Percentiles rank a stretch among this genome's conserved stretches.
These are phyloP conservation scores for Amphipoea oculea DNA, from an alignment of 2,888 invertebrate genomes.

Conservation along the genomic window DNA sequence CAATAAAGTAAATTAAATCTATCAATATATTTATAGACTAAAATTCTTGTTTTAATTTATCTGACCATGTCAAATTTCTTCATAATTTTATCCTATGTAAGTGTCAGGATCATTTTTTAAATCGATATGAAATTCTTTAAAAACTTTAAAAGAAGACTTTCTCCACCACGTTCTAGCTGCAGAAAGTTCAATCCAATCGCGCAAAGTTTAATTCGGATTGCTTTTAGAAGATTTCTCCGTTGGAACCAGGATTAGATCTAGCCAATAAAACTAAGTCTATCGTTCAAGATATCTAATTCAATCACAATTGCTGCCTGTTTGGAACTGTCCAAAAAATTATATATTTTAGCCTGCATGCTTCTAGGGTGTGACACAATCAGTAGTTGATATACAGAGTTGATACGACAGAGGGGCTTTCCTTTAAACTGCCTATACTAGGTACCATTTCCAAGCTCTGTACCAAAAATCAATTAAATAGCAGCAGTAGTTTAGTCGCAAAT, in stretches of 20 bases:
- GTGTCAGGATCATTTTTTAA: not conserved
- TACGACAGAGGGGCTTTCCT: too few relatives aligned
- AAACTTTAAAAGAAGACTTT: constrained; percentile 6
- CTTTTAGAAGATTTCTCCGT: constrained; percentile 42
- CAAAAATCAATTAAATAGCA: too few relatives aligned
- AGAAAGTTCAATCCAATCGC: constrained; percentile 46
- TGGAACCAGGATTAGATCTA: constrained; percentile 32
- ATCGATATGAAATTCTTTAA: constrained; percentile 17
- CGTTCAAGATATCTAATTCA: constrained; percentile 7
- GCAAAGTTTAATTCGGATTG: constrained; percentile 46
- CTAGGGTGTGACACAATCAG: not conserved
- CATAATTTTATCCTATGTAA: not conserved
- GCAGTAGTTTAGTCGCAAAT: too few relatives aligned
- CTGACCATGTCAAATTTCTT: not conserved
- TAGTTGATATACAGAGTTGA: not conserved
- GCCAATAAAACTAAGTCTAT: constrained; percentile 25
- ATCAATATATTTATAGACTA: not conserved
- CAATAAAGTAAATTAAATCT: not conserved
- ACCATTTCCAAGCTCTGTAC: too few relatives aligned
- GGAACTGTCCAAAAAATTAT: not conserved
- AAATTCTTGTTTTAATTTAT: not conserved
- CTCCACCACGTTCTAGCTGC: constrained; percentile 4
- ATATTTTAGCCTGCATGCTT: not conserved
- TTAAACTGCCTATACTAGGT: too few relatives aligned
- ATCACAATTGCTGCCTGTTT: not conserved